Conservation (phyloP, 2,113 vertebrate species). For the Abramis brama region DNA sequence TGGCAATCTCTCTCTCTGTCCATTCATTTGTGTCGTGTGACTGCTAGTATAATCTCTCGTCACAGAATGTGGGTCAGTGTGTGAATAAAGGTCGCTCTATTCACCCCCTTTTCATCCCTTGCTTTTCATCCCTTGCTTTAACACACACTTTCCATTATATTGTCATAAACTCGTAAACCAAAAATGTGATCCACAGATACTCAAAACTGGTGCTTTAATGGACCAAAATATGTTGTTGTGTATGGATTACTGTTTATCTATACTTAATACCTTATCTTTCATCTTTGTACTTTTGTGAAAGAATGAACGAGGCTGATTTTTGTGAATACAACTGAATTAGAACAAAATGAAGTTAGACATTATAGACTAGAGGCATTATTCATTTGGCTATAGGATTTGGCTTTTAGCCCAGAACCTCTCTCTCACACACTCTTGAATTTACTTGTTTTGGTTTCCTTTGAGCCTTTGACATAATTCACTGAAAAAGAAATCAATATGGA, state of each 20-base stretch:
- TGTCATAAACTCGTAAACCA: not conserved
- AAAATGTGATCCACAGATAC: not conserved
- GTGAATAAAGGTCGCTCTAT: slow-evolving; percentile 19
- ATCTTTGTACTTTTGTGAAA: not conserved
- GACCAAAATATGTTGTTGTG: not conserved
- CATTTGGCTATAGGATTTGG: slow-evolving; percentile 7
- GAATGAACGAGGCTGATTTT: not conserved
- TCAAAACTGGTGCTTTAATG: not conserved
- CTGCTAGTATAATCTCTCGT: slow-evolving; percentile 37
- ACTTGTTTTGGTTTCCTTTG: not conserved
- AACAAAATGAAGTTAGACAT: not conserved
- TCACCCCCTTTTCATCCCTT: not conserved
- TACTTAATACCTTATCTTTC: not conserved
- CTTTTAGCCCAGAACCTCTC: not conserved
- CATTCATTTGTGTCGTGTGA: slow-evolving; percentile 13
- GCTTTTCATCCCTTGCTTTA: not conserved
- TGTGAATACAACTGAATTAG: not conserved
- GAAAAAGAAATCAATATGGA: slow-evolving; percentile 1
- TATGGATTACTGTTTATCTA: not conserved
- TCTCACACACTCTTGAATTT: not conserved
- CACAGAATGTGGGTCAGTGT: slow-evolving; percentile 53
- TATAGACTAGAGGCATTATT: not conserved
- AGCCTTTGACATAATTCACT: not conserved
- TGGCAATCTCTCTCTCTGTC: not conserved
- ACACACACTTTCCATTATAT: not conserved